Conservation (phyloP, 1,140 invertebrate genomes). For the Bradynema listronoti region DNA sequence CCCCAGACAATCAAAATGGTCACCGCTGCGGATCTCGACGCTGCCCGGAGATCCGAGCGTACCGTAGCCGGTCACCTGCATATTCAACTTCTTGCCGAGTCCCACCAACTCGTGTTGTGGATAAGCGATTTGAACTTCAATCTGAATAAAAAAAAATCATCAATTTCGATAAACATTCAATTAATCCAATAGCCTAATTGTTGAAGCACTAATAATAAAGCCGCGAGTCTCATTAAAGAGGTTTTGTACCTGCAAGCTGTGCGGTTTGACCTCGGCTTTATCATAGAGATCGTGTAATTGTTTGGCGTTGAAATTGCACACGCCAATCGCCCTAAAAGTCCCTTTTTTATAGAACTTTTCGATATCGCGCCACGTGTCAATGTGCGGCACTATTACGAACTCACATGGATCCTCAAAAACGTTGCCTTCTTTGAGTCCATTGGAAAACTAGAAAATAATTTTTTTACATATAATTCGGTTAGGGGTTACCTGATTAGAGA, state of each 20-base stretch:
- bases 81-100: conserved; percentile 44
- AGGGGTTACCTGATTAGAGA: not conserved
- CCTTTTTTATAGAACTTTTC: conserved; percentile 58
- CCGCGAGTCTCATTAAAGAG: not conserved
- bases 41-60: conserved; percentile 57
- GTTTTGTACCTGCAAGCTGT: conserved; percentile 29
- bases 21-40: not conserved
- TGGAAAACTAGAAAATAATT: no score
- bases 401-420: no score
- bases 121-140: conserved; percentile 29
- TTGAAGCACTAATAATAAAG: not conserved
- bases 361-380: conserved; percentile 44
- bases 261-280: conserved; percentile 30
- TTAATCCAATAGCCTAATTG: conserved; percentile 20
- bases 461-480: no score
- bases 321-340: conserved; percentile 58
- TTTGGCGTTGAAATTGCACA: conserved; percentile 59
- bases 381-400: conserved; percentile 43
- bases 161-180: conserved; percentile 21
- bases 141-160: conserved; percentile 18
- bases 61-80: conserved; percentile 56
- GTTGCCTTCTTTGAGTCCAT: no score
- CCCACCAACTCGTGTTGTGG: conserved; percentile 22
- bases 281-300: conserved; percentile 49
- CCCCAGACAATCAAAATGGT: conserved; percentile 10